These are phyloP conservation scores for Cosmia trapezina DNA, from an alignment of 2,888 invertebrate genomes.

Conservation along the genomic window DNA sequence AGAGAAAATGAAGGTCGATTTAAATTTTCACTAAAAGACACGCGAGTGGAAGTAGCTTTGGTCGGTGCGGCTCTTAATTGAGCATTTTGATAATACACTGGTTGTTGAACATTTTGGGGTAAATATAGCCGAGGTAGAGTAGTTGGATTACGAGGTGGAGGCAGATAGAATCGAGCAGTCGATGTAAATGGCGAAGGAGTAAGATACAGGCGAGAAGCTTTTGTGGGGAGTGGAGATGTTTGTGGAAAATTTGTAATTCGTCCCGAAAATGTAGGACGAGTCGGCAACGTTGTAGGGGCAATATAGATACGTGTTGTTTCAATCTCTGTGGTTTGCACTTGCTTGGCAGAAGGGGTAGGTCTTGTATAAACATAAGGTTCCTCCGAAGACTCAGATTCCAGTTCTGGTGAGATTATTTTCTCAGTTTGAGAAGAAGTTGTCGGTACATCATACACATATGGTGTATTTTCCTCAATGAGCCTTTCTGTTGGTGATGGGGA, in stretches of 20 bases:
- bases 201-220: slow-evolving; percentile 75
- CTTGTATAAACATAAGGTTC: slow-evolving; percentile 75
- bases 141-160: slow-evolving; percentile 73
- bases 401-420: slow-evolving; percentile 62
- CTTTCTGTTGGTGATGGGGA: slow-evolving; percentile 71
- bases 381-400: slow-evolving; percentile 60
- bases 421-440: slow-evolving; percentile 67
- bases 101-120: slow-evolving; percentile 70
- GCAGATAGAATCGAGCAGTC: slow-evolving; percentile 77
- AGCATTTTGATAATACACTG: slow-evolving; percentile 69
- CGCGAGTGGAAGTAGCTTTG: slow-evolving; percentile 66
- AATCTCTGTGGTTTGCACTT: slow-evolving; percentile 68
- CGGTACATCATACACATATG: slow-evolving; percentile 76
- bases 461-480: slow-evolving; percentile 71
- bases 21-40: slow-evolving; percentile 57
- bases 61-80: slow-evolving; percentile 72
- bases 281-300: slow-evolving; percentile 70
- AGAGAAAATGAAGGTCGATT: slow-evolving; percentile 69
- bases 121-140: slow-evolving; percentile 77
- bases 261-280: slow-evolving; percentile 69
- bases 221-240: slow-evolving; percentile 72
- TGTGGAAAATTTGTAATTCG: slow-evolving; percentile 70
- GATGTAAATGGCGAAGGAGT: slow-evolving; percentile 82
- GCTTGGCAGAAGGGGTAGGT: slow-evolving; percentile 72
- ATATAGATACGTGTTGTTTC: slow-evolving; percentile 68